A percentile compares a stretch with the other conserved stretches of the same genome.
Evolutionary conservation across 2,113 vertebrate genomes (phyloP).

Genomic region (Lucifuga dentata): DNA sequence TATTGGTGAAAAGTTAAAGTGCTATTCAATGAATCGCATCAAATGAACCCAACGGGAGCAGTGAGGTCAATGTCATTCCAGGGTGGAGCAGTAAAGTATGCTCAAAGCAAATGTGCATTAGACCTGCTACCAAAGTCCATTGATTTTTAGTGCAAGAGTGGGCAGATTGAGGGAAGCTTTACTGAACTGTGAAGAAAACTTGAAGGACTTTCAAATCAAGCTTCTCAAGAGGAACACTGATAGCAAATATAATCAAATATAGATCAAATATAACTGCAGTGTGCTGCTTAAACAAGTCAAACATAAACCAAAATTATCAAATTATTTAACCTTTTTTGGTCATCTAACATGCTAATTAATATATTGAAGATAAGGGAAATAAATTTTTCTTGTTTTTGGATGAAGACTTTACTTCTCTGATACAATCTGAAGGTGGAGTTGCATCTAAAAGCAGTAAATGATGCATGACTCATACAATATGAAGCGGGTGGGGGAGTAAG

Average conservation of each 20-base stretch:
- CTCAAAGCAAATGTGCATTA: conserved; percentile 49
- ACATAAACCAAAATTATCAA: background rate
- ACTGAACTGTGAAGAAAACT: conserved; percentile 44
- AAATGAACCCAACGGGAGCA: background rate
- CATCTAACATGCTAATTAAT: background rate
- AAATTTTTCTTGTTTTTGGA: background rate
- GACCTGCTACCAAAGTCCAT: conserved; percentile 34
- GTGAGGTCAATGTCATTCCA: conserved; percentile 14
- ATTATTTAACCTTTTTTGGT: background rate
- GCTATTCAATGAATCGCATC: conserved; percentile 7
- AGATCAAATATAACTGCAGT: conserved; percentile 3
- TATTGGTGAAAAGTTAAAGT: conserved; percentile 5
- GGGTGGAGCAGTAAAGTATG: conserved; percentile 35
- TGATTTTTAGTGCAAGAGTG: conserved; percentile 43
- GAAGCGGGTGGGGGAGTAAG: background rate
- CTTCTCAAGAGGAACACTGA: conserved; percentile 5
- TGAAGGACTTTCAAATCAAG: conserved; percentile 49
- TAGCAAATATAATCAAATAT: conserved; percentile 5
- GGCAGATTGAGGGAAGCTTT: conserved; percentile 32
- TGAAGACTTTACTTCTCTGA: background rate
- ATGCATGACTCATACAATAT: conserved; percentile 36
- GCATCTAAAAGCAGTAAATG: conserved; percentile 5
- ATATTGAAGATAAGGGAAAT: background rate
- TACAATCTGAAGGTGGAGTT: background rate
- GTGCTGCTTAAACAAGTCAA: background rate